Evolutionary conservation across 53 echinoderm and acorn worm genomes (phyloP), one percentile per base, ranked within the genome.

Genomic region (Actinopyga echinites): DNA sequence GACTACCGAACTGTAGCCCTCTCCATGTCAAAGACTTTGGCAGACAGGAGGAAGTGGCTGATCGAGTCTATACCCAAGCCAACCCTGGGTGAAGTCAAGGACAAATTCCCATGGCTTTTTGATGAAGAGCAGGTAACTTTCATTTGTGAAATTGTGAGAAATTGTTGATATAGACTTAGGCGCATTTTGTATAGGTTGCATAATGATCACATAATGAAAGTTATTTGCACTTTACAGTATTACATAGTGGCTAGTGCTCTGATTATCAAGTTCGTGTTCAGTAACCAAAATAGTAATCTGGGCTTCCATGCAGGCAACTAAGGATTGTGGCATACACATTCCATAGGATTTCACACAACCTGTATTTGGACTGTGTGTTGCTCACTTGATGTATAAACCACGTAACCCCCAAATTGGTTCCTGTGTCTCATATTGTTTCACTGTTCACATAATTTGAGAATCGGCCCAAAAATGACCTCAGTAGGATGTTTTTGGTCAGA

Each of bases 71-170:
- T 42, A 0, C 75, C 85, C 8, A 71, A 34, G 37, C 84, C 84
- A 42, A 45, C 15, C 42, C 42, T 83, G 45, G 55, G 35, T 69
- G 83, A 69, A 38, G 61, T 82, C 36, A 52, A 57, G 80, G 80
- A 82, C 30, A 32, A 79, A 43, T 85, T 55, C 38, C 85, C 85
- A 56, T 85, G 85, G 85, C 85, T 56, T 33, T 85, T 85, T 85
- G 85, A 85, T 60, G 77, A 85, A 28, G 79, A 79, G 28, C 79
- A 79, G 79, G 79, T 79, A 79, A 74, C 44, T 43, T 43, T 74
- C 10, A 74, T 26, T 43, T 38, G 82, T 24, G 8, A 21, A 26
- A 30, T 30, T 53, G 10, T 82, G 10, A 82, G 8, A 63, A 24
- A 81, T 62, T 28, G 60, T 62, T 30, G 13, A 32, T 31, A 82